Evolutionary conservation across 2,797 vertebrate genomes (phyloP), one percentile per base, ranked within the genome.

Genomic region (Myiotriccus ornatus): DNA sequence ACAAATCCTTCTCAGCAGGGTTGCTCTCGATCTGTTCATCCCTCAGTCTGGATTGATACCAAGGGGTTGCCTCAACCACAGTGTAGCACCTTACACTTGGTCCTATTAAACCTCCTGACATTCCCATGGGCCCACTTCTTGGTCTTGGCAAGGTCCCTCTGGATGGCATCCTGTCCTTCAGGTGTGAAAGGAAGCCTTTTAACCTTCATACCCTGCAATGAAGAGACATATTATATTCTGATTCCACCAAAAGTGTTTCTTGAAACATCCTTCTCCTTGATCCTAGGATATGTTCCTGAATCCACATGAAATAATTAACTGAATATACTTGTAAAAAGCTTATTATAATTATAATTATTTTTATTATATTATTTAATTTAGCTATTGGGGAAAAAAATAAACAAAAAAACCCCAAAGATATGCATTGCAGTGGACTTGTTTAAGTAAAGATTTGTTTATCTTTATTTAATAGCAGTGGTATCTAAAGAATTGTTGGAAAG

Each of bases 1-100:
- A 22, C 2, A 1, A 19, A 4, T 32, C 44, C 25, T n/a, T 23
- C 25, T 49, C 12, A 27, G 16, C 27, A 67, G 18, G 27, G 22
- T n/a, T 67, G 37, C 2, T 52, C 28, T 52, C 6, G 3, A 20
- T n/a, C 15, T 63, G 19, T 7, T 53, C 57, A 55, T 46, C 18
- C 3, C 4, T n/a, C 4, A 44, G 14, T 15, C 37, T 68, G 23
- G 17, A 28, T 3, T 23, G 28, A n/a, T 4, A 20, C 1, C 1
- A 1, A 1, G 9, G 3, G 12, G 4, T 21, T 50, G 18, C 6
- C 10, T 6, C 20, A 16, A n/a, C 8, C 14, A 23, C 7, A 16
- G 0, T 20, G 12, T 23, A 60, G 1, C 23, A 46, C 23, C 13
- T 11, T 9, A 13, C 23, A 11, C 13, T 9, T 39, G 30, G 17